Percentiles rank a stretch among this genome's conserved stretches.
These are phyloP conservation scores for Drosophila tristis DNA, from an alignment of 1,140 invertebrate genomes.

Conservation along the genomic window DNA sequence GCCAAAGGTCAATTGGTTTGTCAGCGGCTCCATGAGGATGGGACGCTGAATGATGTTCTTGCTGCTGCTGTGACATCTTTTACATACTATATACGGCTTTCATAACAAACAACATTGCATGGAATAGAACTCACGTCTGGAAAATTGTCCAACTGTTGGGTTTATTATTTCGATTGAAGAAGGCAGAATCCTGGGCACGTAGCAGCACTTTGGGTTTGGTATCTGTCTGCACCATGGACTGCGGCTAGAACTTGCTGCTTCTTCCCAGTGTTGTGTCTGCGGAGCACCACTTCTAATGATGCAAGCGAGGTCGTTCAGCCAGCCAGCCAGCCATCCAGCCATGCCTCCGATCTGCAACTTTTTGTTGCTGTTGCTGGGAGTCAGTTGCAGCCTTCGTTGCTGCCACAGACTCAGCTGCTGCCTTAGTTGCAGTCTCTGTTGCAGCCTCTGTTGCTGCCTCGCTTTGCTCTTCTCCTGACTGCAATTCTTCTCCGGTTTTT, in stretches of 20 bases:
- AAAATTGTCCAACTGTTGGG: conserved; percentile 81
- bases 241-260: conserved; percentile 65
- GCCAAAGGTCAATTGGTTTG: conserved; percentile 76
- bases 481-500: conserved; percentile 56
- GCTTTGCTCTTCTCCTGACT: conserved; percentile 45
- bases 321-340: conserved; percentile 33
- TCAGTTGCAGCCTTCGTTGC: conserved; percentile 13
- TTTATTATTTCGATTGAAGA: conserved; percentile 80
- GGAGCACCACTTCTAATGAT: conserved; percentile 81
- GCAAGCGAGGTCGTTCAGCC: conserved; percentile 76
- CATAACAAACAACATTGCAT: conserved; percentile 45
- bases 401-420: conserved; percentile 7
- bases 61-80: conserved; percentile 64
- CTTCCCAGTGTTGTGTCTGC: conserved; percentile 39
- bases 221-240: conserved; percentile 12
- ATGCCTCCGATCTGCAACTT: conserved; percentile 58
- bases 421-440: conserved; percentile 20
- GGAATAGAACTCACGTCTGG: conserved; percentile 66
- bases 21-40: conserved; percentile 20
- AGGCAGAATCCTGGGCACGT: conserved; percentile 65
- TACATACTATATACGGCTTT: conserved; percentile 49
- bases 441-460: conserved; percentile 51
- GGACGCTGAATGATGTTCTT: too few species aligned
- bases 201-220: conserved; percentile 76
- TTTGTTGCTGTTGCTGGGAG: conserved; percentile 41